Base-by-base conservation (phyloP, 2,888 invertebrate genomes). In the Cordilura impudica region DNA sequence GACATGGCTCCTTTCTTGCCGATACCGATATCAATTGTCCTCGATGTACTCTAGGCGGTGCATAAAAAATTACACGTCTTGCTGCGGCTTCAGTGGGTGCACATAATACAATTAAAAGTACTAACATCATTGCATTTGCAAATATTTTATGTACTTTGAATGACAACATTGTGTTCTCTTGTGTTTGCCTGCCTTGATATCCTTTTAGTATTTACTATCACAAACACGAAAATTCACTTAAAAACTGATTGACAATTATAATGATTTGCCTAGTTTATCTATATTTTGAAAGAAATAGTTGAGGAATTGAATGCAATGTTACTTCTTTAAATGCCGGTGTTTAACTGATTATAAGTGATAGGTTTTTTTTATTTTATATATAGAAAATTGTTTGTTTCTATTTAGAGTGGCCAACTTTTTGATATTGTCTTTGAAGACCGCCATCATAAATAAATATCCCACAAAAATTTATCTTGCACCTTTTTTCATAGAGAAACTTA, bases 31-130 rank as follows among this genome's bases (percentile, higher is more conserved):
- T 80, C 29, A 88, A 87, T 74, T 88, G 88, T 6, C 87, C 84
- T 0, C 83, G 86, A 5, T 79, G 69, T n/a, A 83, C 70, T 8
- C 83, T 82, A 12, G 84, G 85, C 14, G 84, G 84, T 6, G 84
- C 85, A 58, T 87, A 76, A 70, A 88, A 88, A 26, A 88, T 87
- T 18, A 88, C 87, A 5, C 87, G 87, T 16, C 84, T 58, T 84
- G 84, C 53, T 53, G 86, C 86, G 16, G 81, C 80, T 5, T 82
- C 76, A 6, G 66, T 56, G 16, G 87, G 84, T 10, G 83, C 82
- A 49, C 83, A 85, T 23, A 85, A 43, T 18, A 85, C 82, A 29
- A 84, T 76, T 39, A 87, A 54, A 21, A 81, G 14, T n/a, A 76
- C 80, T 8, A 85, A 23, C 61, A 85, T 72, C 12, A 67, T 39